Conservation (phyloP, 2,888 invertebrate genomes). For the Oscheius sp. region DNA sequence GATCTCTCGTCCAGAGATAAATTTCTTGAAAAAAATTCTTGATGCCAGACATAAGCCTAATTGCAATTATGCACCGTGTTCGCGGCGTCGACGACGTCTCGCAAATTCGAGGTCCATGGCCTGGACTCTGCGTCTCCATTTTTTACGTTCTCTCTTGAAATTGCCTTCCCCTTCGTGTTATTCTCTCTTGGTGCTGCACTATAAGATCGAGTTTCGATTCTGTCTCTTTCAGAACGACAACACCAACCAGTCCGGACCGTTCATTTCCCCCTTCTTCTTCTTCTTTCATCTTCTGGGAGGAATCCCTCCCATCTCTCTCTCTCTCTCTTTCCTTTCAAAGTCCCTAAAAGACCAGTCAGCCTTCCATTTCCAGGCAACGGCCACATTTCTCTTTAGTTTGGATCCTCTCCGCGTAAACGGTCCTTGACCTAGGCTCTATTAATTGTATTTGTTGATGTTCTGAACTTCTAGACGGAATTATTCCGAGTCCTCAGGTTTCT, state of each 20-base stretch:
- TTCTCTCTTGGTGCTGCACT: conserved; percentile 18
- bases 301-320: not conserved
- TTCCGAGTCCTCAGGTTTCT: too few species aligned
- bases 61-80: not conserved
- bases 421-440: too few species aligned
- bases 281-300: not conserved
- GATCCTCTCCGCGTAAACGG: too few species aligned
- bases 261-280: not conserved
- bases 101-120: not conserved
- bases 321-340: too few species aligned
- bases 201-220: conserved; percentile 26
- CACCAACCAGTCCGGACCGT: not conserved
- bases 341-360: too few species aligned
- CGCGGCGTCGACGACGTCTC: not conserved
- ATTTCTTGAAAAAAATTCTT: not conserved
- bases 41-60: too few species aligned
- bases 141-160: not conserved
- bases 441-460: too few species aligned
- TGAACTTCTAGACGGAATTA: too few species aligned
- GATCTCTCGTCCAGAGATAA: too few species aligned
- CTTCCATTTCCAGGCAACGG: too few species aligned
- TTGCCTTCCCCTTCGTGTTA: too few species aligned
- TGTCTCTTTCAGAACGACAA: not conserved
- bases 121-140: not conserved
- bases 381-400: too few species aligned